phyloP scores from a whole-genome alignment of 2,888 invertebrate genomes.

The Macropis europaea region DNA sequence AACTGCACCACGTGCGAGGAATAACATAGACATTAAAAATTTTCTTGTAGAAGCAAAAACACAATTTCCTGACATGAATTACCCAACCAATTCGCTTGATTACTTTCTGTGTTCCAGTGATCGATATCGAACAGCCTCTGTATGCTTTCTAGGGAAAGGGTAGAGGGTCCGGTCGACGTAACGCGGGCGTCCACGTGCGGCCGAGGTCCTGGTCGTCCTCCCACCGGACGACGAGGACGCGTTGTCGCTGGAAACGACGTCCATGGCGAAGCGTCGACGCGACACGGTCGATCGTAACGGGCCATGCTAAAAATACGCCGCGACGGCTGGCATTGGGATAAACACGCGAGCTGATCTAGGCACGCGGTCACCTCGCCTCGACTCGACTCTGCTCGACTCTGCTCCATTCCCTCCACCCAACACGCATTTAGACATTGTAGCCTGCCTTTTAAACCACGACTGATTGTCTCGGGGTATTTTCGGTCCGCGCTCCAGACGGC shows the following conservation, averaged over 20 bases:
- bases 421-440: constrained; percentile 4
- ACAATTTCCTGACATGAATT: too few relatives aligned
- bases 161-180: too few relatives aligned
- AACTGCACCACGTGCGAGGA: too few relatives aligned
- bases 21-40: too few relatives aligned
- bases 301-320: constrained; percentile 47
- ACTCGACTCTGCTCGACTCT: neutral
- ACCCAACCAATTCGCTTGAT: too few relatives aligned
- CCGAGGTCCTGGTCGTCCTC: neutral
- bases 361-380: constrained; percentile 4
- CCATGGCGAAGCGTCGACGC: constrained; percentile 20
- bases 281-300: constrained; percentile 34
- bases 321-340: constrained; percentile 33
- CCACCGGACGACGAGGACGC: neutral
- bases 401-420: too few relatives aligned
- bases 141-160: too few relatives aligned
- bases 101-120: too few relatives aligned
- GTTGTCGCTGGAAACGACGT: constrained; percentile 7
- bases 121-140: too few relatives aligned
- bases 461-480: neutral
- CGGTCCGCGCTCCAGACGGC: neutral
- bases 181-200: neutral
- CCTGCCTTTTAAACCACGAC: neutral
- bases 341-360: constrained; percentile 20
- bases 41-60: too few relatives aligned